A percentile compares a stretch with the other conserved stretches of the same genome.
These are phyloP conservation scores for Bolborhynchus lineola DNA, from an alignment of 2,113 vertebrate genomes.

Conservation along the genomic window DNA sequence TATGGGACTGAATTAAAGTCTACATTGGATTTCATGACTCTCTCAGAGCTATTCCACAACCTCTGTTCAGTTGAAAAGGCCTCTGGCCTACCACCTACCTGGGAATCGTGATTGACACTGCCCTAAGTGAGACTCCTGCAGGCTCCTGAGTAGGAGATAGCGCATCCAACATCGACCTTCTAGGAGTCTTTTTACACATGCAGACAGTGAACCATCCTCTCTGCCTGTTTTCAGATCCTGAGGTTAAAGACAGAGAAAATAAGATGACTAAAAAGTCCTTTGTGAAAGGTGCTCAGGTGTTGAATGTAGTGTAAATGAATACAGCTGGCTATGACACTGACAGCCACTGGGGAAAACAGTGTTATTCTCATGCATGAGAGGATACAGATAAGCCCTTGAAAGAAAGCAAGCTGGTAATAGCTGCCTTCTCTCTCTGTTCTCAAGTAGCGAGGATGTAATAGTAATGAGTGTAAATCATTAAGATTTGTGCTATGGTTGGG, in stretches of 20 bases:
- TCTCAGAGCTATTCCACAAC: background rate
- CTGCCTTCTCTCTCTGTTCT: background rate
- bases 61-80: background rate
- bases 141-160: background rate
- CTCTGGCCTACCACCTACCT: background rate
- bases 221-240: background rate
- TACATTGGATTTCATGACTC: background rate
- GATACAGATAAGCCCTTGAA: background rate
- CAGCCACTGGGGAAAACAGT: background rate
- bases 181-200: background rate
- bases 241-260: background rate
- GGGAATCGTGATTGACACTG: background rate
- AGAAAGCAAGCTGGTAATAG: background rate
- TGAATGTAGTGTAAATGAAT: background rate
- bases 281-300: background rate
- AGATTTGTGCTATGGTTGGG: background rate
- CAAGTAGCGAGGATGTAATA: background rate
- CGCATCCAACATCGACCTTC: background rate
- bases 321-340: background rate
- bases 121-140: background rate
- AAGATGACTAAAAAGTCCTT: background rate
- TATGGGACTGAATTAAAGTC: background rate
- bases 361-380: background rate
- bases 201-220: background rate
- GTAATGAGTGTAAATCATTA: background rate